Percentiles rank a stretch among this genome's conserved stretches.
Conservation (phyloP, 2,113 vertebrate genomes). For the Mesitornis unicolor region DNA sequence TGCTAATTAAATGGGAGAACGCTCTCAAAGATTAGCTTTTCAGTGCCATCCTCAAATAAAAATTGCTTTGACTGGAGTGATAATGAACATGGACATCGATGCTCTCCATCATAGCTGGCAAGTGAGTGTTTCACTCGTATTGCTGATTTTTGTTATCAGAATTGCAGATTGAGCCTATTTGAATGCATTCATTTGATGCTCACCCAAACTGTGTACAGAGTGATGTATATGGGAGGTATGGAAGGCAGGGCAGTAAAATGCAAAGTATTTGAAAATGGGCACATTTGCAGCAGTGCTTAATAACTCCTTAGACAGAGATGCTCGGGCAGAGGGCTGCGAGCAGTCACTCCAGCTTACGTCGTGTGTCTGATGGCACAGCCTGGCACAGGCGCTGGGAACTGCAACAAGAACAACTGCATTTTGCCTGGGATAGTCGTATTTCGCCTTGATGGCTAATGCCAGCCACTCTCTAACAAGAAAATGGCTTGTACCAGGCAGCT, state of each 20-base stretch:
- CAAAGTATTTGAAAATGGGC: background rate
- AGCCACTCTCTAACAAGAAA: background rate
- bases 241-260: background rate
- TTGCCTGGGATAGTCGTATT: background rate
- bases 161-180: background rate
- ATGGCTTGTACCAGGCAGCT: background rate
- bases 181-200: background rate
- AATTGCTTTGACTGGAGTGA: conserved; percentile 28
- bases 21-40: conserved; percentile 63
- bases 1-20: conserved; percentile 37
- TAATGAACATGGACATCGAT: background rate
- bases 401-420: background rate
- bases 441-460: background rate
- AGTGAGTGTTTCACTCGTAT: background rate
- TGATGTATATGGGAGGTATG: background rate
- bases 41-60: conserved; percentile 38
- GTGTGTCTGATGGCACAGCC: background rate
- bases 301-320: background rate
- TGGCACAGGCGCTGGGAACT: background rate
- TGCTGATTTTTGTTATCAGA: background rate
- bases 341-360: background rate
- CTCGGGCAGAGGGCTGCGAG: accelerated
- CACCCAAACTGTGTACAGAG: accelerated
- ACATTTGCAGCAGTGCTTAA: background rate
- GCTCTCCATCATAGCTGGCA: background rate